Evolutionary conservation across 2,888 invertebrate species (phyloP), one percentile per base, ranked within the genome.

Genomic region (Lasioglossum oenotherae): DNA sequence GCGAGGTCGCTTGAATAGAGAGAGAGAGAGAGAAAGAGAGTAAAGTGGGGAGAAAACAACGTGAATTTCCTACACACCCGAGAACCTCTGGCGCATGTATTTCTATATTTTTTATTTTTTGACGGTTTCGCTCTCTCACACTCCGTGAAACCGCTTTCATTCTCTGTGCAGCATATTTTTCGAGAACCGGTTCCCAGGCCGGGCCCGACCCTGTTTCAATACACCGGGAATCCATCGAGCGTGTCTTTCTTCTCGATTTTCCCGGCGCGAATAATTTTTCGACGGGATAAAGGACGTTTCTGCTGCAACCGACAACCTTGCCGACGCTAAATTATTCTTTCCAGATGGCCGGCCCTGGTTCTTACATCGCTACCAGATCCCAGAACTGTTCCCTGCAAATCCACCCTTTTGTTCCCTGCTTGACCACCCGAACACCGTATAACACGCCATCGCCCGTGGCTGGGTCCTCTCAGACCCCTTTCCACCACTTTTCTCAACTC

Each of bases 281-380:
- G 27, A 27, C 19, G 44, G 78, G 69, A 79, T 82, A 79, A 82
- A 78, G 69, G 53, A 74, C 53, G 78, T 79, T 78, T 82, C 74
- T 10, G 64, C 82, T 82, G 82, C 82, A 82, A 74, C 78, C 74
- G 82, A 82, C 82, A 82, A 82, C 67, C 69, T 53, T 27, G 74
- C 38, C 27, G 46, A 46, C 38, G 46, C 10, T 74, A 74, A 69
- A 79, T 82, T 82, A 82, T 82, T 82, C 53, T 82, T 74, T 82
- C 74, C 44, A 64, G 64, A 53, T n/a, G 23, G 53, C 64, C 31
- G 16, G 16, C 16, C 31, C 31, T 31, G 64, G 64, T 64, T 64
- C 64, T 64, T 64, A 64, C 64, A 31, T 64, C 27, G 64, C 64
- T 31, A 27, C 64, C 14, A 31, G 31, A 31, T 64, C 64, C 31